Conservation (phyloP, 2,888 invertebrate species). For the Eucriotettix oculatus region DNA sequence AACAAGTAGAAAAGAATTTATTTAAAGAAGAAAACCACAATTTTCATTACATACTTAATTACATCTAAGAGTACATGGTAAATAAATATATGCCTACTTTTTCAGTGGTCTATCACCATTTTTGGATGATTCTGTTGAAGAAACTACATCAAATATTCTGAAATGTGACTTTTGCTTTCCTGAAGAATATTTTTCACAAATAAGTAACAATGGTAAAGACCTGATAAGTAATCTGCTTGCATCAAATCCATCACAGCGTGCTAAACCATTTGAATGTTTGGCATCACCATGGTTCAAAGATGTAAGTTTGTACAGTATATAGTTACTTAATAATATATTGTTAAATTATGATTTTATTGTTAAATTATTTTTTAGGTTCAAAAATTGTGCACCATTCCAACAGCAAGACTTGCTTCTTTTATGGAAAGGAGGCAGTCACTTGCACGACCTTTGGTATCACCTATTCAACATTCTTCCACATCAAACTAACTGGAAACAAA, state of each 20-base stretch:
- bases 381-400: constrained; percentile 21
- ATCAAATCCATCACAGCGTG: constrained; percentile 33
- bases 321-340: neutral
- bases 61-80: neutral
- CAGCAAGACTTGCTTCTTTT: constrained; percentile 25
- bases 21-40: too few species aligned
- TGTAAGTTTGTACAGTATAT: constrained; percentile 4
- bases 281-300: constrained; percentile 30
- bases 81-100: neutral
- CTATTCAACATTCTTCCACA: neutral
- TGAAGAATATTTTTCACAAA: constrained; percentile 52
- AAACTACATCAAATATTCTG: constrained; percentile 67
- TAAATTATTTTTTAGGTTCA: constrained; percentile 18
- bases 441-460: constrained; percentile 4
- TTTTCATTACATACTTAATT: too few species aligned
- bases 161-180: constrained; percentile 72
- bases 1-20: too few species aligned
- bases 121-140: constrained; percentile 65
- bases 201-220: constrained; percentile 49
- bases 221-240: constrained; percentile 47
- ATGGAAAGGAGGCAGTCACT: constrained; percentile 20
- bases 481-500: too few species aligned
- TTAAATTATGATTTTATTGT: neutral
- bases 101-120: constrained; percentile 59
- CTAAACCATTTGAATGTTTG: constrained; percentile 27